These are phyloP conservation scores for Trigoniulus corallinus DNA, from an alignment of 1,140 invertebrate species.

Conservation along the genomic window DNA sequence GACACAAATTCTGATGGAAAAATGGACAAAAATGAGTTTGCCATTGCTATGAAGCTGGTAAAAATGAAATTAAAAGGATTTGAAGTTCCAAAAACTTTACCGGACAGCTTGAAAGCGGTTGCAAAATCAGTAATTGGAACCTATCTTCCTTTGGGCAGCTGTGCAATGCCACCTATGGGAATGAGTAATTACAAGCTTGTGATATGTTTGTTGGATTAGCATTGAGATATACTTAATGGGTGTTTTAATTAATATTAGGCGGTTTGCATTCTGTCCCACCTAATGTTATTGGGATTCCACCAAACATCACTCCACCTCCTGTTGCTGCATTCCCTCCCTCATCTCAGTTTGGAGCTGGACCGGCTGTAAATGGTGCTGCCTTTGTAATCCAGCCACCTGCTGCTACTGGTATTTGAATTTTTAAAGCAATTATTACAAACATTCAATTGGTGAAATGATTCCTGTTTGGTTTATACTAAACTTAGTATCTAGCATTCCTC, in stretches of 20 bases:
- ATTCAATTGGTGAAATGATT: neutral
- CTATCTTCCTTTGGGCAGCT: neutral
- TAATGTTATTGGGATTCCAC: neutral
- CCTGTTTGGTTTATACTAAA: neutral
- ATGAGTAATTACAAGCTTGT: neutral
- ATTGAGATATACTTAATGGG: neutral
- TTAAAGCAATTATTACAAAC: neutral
- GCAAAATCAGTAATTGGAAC: neutral
- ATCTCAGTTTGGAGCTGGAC: neutral
- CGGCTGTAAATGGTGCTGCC: neutral
- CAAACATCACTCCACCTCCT: neutral
- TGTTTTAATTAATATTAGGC: neutral
- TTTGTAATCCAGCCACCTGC: neutral
- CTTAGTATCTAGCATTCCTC: neutral
- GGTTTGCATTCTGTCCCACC: too few relatives aligned
- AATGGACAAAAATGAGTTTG: conserved; percentile 92
- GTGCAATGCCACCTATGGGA: too few relatives aligned
- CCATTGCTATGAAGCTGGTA: conserved; percentile 93
- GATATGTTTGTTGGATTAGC: neutral
- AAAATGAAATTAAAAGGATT: conserved; percentile 80
- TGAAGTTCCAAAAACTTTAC: conserved; percentile 71
- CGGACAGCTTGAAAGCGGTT: conserved; percentile 40
- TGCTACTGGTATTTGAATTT: neutral
- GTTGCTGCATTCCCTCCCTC: too few relatives aligned
- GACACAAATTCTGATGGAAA: conserved; percentile 93